Conservation (phyloP, 2,797 vertebrate genomes). For the Pogoniulus pusillus region DNA sequence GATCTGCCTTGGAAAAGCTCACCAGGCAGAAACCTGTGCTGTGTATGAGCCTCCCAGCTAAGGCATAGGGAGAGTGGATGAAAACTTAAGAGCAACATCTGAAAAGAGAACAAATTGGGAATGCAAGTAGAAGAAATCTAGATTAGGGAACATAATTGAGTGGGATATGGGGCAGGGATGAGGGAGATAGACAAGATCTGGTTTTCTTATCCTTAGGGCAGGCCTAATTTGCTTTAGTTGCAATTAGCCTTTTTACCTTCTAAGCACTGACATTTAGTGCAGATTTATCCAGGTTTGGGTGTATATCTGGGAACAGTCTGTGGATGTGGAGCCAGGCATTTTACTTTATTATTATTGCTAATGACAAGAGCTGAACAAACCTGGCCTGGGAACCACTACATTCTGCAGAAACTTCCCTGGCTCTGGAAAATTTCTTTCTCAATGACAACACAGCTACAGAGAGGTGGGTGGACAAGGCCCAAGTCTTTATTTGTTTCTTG, state of each 20-base stretch:
- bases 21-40: not conserved
- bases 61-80: not conserved
- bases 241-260: conserved; percentile 13
- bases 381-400: not conserved
- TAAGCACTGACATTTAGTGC: not conserved
- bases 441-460: not conserved
- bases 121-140: not conserved
- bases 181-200: not conserved
- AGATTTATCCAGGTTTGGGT: not conserved
- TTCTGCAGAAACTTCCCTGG: not conserved
- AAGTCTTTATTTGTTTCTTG: not conserved
- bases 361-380: not conserved
- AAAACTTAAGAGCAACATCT: not conserved
- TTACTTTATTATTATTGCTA: not conserved
- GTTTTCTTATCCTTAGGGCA: conserved; percentile 4
- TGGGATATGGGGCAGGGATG: not conserved
- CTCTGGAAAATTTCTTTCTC: not conserved
- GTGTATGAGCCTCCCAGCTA: too few species aligned
- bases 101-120: not conserved
- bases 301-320: not conserved
- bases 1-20: not conserved
- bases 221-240: conserved; percentile 8
- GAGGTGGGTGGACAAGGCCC: not conserved
- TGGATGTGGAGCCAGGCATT: not conserved
- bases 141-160: not conserved